A percentile compares a stretch with the other conserved stretches of the same genome.
These are phyloP conservation scores for Bellardia bayeri DNA, from an alignment of 2,888 invertebrate genomes.

Conservation along the genomic window DNA sequence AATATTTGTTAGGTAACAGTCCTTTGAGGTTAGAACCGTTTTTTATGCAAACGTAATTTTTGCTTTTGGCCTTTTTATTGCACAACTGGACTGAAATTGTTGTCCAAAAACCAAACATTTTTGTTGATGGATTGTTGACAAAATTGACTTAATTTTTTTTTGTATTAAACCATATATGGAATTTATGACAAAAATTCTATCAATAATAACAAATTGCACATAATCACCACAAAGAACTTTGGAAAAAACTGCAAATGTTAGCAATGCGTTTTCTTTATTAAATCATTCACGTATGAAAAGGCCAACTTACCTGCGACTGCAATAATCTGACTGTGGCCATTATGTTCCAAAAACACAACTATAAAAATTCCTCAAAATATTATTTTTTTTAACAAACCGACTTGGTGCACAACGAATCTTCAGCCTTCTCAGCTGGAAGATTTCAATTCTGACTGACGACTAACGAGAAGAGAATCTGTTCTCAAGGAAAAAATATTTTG, in stretches of 20 bases:
- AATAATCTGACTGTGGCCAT: constrained; percentile 81
- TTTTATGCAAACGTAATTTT: constrained; percentile 74
- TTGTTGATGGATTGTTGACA: not conserved
- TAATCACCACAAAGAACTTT: constrained; percentile 2
- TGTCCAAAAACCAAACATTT: not conserved
- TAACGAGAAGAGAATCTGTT: constrained; percentile 48
- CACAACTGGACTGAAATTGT: constrained; percentile 55
- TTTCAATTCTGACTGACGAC: constrained; percentile 80
- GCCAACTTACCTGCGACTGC: constrained; percentile 80
- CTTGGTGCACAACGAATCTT: constrained; percentile 80
- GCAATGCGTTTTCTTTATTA: not conserved
- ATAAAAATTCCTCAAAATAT: constrained; percentile 40
- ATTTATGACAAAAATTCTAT: not conserved
- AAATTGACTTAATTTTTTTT: not conserved
- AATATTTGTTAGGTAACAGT: constrained; percentile 80
- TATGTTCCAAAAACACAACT: constrained; percentile 67
- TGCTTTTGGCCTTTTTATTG: constrained; percentile 56
- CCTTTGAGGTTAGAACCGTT: constrained; percentile 80
- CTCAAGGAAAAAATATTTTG: constrained; percentile 33
- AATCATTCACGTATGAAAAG: not conserved
- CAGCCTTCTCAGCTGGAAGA: constrained; percentile 85
- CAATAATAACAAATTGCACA: not conserved
- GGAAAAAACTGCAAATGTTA: not conserved
- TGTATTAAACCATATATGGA: constrained; percentile 6
- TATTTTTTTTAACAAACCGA: constrained; percentile 55